Conservation (phyloP, 2,888 invertebrate genomes). For the Drosophila paramelanica region DNA sequence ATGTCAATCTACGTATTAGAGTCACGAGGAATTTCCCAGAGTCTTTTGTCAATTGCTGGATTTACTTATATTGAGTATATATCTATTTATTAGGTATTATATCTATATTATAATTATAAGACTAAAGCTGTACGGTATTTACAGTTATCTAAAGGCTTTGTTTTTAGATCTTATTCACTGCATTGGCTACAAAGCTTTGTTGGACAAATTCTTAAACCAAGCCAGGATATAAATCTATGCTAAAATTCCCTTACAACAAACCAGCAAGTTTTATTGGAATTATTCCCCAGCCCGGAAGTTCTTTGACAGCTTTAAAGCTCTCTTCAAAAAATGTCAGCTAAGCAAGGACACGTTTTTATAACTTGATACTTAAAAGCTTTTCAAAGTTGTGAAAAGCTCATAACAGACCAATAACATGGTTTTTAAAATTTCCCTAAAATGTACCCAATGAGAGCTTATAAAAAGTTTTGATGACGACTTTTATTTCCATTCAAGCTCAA, state of each 20-base stretch:
- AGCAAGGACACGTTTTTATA: neutral
- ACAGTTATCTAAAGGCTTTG: neutral
- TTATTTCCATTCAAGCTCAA: neutral
- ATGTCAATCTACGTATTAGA: slow-evolving; percentile 61
- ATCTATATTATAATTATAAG: neutral
- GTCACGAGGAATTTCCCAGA: slow-evolving; percentile 9
- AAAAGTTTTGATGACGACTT: neutral
- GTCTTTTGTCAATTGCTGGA: neutral
- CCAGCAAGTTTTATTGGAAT: neutral
- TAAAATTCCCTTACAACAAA: neutral
- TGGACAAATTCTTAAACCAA: neutral
- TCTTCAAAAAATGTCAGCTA: neutral
- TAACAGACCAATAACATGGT: neutral
- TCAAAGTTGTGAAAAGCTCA: too few species aligned
- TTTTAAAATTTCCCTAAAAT: neutral
- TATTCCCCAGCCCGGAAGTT: too few species aligned
- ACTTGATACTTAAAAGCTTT: too few species aligned
- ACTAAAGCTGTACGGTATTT: neutral
- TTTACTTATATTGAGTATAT: neutral
- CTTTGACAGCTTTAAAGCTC: neutral
- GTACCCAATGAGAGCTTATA: neutral
- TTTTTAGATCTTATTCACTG: neutral
- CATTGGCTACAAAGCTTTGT: neutral
- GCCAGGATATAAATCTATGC: neutral
- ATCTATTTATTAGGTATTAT: neutral